Evolutionary conservation across 1,140 invertebrate species (phyloP), one percentile per base, ranked within the genome.

Genomic region (Lutraria rhynchaena): DNA sequence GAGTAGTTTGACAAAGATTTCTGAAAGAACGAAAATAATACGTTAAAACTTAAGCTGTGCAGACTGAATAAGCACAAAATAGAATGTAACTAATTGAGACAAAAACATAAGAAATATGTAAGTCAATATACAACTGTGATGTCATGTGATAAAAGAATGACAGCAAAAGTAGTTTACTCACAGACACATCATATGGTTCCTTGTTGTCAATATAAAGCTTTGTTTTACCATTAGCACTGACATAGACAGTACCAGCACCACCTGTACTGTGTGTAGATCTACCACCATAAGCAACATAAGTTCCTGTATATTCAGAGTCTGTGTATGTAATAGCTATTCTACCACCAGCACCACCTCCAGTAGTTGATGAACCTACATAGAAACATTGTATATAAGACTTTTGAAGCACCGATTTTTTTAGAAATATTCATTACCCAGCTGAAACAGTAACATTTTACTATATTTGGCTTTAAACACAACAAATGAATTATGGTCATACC

Each of bases 191-290:
- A 41, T 77, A 73, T n/a, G 73, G 41, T 41, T 33, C 69, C 33
- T 82, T 75, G 57, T 86, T 86, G 24, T 82, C 80, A 9, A 84
- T 41, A 51, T 53, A 73, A 1, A 84, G 57, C 24, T 63, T 82
- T 37, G 78, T 82, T 74, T 85, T 81, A 31, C 53, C 76, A 29
- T 46, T 53, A 4, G 69, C 57, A n/a, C 84, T 55, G 31, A 84
- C 69, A 78, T 86, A 89, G 13, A 89, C 81, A 1, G 87, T 89
- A n/a, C 88, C 87, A 57, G 87, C 86, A 11, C 82, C 87, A 33
- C 87, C 87, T 24, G 75, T 77, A 11, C 70, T 85, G 41, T 58
- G 22, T 3, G 35, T 60, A 33, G 84, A 85, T 13, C 31, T 15
- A 3, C 88, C 88, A 65, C 88, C 88, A 53, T 81, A 81, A 19